These are phyloP conservation scores for Anastrepha obliqua DNA, from an alignment of 1,140 invertebrate genomes.

Conservation along the genomic window DNA sequence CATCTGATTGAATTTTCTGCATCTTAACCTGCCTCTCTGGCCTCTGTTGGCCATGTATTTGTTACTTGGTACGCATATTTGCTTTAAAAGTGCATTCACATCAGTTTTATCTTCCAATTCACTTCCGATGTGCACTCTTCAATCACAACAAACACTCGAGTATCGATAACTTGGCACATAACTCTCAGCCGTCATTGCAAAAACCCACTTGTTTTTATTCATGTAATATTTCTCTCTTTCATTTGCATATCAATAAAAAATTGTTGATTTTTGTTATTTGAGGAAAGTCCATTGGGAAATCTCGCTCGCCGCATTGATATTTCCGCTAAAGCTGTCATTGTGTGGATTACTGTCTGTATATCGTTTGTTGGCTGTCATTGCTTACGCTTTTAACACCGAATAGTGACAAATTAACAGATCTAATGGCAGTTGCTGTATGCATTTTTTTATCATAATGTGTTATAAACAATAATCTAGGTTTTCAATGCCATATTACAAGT, in stretches of 20 bases:
- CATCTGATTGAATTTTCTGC: not conserved
- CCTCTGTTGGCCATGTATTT: not conserved
- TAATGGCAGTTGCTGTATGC: too few species aligned
- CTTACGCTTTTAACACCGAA: not conserved
- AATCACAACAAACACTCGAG: not conserved
- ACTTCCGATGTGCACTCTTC: not conserved
- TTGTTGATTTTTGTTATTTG: conserved; percentile 20
- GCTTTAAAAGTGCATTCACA: conserved; percentile 50
- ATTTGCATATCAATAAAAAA: not conserved
- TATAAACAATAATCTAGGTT: too few species aligned
- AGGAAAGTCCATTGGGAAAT: not conserved
- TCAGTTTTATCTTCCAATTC: conserved; percentile 15
- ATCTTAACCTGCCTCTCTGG: not conserved
- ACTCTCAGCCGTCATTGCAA: conserved; percentile 10
- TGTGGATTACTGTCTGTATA: not conserved
- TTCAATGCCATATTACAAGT: too few species aligned
- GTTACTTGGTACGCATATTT: not conserved
- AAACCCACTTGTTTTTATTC: not conserved
- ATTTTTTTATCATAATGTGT: too few species aligned
- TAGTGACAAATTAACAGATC: not conserved
- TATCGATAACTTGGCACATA: conserved; percentile 1
- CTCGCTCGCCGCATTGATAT: not conserved
- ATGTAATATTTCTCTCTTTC: not conserved
- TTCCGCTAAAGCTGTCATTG: not conserved
- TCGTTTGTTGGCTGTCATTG: not conserved